Conservation (phyloP, 2,797 vertebrate genomes). For the Sebastolobus altivelis region DNA sequence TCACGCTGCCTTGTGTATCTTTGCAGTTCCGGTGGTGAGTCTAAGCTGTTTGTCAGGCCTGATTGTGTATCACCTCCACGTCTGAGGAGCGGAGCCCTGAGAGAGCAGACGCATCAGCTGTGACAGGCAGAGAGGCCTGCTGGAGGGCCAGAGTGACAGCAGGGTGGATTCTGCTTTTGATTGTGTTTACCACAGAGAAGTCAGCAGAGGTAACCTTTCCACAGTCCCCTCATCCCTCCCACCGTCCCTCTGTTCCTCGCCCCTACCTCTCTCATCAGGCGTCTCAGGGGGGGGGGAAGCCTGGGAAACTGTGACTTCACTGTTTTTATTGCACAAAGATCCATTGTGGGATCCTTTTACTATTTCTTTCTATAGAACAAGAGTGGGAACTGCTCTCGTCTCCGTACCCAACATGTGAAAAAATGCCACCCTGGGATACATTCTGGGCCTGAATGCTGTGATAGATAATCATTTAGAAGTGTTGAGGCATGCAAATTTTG, state of each 20-base stretch:
- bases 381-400: slow-evolving; percentile 44
- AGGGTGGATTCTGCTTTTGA: slow-evolving; percentile 54
- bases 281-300: slow-evolving; percentile 79
- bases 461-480: neutral
- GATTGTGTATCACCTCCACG: neutral
- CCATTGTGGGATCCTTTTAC: slow-evolving; percentile 75
- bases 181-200: slow-evolving; percentile 66
- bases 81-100: slow-evolving; percentile 20
- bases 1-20: slow-evolving; percentile 2
- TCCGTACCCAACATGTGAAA: slow-evolving; percentile 58
- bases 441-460: slow-evolving; percentile 69
- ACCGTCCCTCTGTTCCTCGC: slow-evolving; percentile 38
- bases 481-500: neutral
- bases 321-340: slow-evolving; percentile 77
- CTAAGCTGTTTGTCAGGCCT: slow-evolving; percentile 13
- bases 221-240: slow-evolving; percentile 35
- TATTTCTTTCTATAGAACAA: slow-evolving; percentile 81
- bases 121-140: slow-evolving; percentile 29
- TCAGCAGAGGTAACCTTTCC: slow-evolving; percentile 28
- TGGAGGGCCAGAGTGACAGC: slow-evolving; percentile 32
- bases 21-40: slow-evolving; percentile 9
- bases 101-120: slow-evolving; percentile 35
- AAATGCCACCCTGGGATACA: slow-evolving; percentile 74
- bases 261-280: slow-evolving; percentile 52
- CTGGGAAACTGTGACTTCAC: slow-evolving; percentile 83